Evolutionary conservation across 2,113 vertebrate species (phyloP).

Genomic region (Hassar affinis): DNA sequence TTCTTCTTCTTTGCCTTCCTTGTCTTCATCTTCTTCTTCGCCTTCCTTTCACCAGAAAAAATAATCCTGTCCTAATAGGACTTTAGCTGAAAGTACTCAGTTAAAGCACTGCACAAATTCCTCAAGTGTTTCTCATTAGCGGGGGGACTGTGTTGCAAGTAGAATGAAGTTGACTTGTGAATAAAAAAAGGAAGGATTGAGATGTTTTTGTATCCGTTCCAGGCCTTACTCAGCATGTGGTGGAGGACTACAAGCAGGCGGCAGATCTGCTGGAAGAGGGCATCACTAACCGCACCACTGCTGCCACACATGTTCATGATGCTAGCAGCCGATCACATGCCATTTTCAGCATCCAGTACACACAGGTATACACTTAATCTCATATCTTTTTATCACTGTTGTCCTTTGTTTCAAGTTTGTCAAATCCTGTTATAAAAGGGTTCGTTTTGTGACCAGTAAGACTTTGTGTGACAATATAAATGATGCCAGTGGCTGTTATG

Average conservation of each 20-base stretch:
- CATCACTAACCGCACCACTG: slow-evolving; percentile 95
- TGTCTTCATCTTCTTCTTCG: no score
- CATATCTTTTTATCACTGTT: background rate
- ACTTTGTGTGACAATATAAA: background rate
- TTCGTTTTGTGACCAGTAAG: background rate
- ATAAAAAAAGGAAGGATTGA: background rate
- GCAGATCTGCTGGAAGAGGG: slow-evolving; percentile 89
- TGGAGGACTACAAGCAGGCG: slow-evolving; percentile 89
- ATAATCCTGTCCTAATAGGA: background rate
- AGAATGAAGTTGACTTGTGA: background rate
- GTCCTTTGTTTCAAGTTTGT: background rate
- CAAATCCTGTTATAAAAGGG: background rate
- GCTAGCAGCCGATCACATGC: slow-evolving; percentile 97
- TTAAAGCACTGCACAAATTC: background rate
- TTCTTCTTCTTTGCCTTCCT: no score
- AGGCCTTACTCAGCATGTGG: slow-evolving; percentile 92
- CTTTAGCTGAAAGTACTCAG: background rate
- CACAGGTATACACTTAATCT: slow-evolving; percentile 82
- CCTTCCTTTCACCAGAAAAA: background rate
- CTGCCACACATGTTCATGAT: slow-evolving; percentile 91
- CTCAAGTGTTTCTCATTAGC: background rate
- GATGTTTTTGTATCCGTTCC: background rate
- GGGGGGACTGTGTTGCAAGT: background rate
- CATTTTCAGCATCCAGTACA: slow-evolving; percentile 95
- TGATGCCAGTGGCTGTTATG: background rate